Percentiles rank a stretch among this genome's conserved stretches.
Evolutionary conservation across 2,797 vertebrate species (phyloP).

Genomic region (Myotis findleyi): DNA sequence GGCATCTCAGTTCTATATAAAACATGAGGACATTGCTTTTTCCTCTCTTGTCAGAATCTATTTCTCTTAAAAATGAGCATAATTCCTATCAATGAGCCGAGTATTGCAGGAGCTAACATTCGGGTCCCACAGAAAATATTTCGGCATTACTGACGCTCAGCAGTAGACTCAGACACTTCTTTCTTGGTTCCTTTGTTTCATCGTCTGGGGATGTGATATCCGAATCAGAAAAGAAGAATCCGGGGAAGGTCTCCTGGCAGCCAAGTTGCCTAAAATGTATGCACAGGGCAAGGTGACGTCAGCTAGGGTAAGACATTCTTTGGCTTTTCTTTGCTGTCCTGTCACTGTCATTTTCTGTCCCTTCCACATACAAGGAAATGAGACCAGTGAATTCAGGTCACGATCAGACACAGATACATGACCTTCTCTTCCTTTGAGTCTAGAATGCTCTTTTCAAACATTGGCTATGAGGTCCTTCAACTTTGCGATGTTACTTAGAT

Average conservation of each 20-base stretch:
- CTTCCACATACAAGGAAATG: not conserved
- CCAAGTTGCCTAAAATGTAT: not conserved
- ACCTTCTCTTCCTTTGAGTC: not conserved
- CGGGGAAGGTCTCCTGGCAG: not conserved
- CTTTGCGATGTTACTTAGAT: not conserved
- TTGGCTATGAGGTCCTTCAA: not conserved
- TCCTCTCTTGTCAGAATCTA: not conserved
- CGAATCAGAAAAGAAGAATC: not conserved
- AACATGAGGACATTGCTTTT: not conserved
- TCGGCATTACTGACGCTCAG: not conserved
- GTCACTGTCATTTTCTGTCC: not conserved
- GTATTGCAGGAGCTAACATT: not conserved
- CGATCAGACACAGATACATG: not conserved
- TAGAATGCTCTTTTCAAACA: not conserved
- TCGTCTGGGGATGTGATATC: not conserved
- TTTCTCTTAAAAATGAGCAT: slow-evolving; percentile 35
- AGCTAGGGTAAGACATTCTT: too few relatives aligned
- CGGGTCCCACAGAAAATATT: not conserved
- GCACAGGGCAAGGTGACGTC: rapidly evolving
- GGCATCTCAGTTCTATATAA: not conserved
- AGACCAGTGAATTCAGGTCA: not conserved
- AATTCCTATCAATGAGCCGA: slow-evolving; percentile 16
- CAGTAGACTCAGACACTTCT: not conserved
- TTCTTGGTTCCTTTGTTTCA: not conserved
- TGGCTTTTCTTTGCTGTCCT: not conserved